Base-by-base conservation (phyloP, 2,113 vertebrate genomes). In the Peucedramus taeniatus region DNA sequence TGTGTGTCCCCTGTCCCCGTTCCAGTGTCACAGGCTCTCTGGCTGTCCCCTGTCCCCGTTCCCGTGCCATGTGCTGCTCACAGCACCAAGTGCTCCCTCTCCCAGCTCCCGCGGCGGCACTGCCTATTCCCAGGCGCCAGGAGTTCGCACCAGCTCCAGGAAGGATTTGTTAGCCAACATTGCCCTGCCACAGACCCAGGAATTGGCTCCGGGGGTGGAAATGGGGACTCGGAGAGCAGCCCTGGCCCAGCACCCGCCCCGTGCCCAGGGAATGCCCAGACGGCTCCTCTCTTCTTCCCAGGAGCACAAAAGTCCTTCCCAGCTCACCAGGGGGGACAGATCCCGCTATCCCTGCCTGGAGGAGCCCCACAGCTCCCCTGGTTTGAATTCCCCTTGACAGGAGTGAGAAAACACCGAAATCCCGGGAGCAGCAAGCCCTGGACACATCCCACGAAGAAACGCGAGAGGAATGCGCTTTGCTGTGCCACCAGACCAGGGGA, bases 121-220 rank as follows among this genome's bases (percentile, higher is more conserved):
- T 28, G 65, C 83, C 83, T 16, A 45, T 94, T 82, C 84, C 89
- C 89, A 95, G 81, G 95, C 91, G 91, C 96, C 94, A 93, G 93
- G 93, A 93, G 66, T 92, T 0, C 89, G 94, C 94, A 35, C 5
- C 81, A 3, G 13, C 51, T 19, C 65, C 70, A 4, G 61, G 18
- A 20, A 49, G 40, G 74, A 4, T 59, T 69, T 20, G 45, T 28
- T 1, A 35, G 72, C 12, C 74, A 31, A 4, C 16, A 11, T 56
- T 31, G 19, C 37, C 33, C 57, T 3, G 1, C 1, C 54, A 6
- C 53, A 30, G 85, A 2, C 50, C 3, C 47, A 1, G 47, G 56
- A 50, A 61, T 7, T 39, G 3, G 20, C 54, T 50, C 72, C 3
- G 1, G 24, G 47, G 54, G 20, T 19, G 57, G 56, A 3, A 83